Evolutionary conservation across 2,888 invertebrate species (phyloP).

Genomic region (Myopa testacea): DNA sequence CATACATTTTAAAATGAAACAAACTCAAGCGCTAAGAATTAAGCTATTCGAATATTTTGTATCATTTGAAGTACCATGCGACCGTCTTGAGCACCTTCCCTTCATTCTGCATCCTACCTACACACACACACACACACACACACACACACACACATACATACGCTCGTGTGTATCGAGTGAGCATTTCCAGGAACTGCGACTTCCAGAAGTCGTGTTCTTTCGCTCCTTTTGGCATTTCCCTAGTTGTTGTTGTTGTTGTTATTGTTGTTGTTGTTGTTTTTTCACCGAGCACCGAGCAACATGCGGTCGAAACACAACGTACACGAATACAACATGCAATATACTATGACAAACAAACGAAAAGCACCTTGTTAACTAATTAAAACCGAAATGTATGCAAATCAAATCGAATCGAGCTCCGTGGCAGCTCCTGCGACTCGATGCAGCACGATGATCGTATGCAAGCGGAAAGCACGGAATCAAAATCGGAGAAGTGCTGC

Average conservation of each 20-base stretch:
- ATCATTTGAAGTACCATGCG: too few species aligned
- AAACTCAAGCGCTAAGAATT: not conserved
- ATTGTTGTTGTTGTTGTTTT: conserved; percentile 26
- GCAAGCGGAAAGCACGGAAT: conserved; percentile 18
- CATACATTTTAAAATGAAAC: too few species aligned
- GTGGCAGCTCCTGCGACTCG: conserved; percentile 41
- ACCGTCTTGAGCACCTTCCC: too few species aligned
- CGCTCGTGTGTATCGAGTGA: conserved; percentile 40
- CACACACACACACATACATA: not conserved
- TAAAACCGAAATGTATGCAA: conserved; percentile 67
- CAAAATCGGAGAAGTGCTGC: conserved; percentile 16
- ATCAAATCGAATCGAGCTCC: conserved; percentile 55
- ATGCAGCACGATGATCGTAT: not conserved
- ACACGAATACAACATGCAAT: conserved; percentile 59
- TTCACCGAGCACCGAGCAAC: not conserved
- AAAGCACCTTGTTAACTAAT: conserved; percentile 66
- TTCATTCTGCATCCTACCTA: too few species aligned
- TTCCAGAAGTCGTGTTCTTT: conserved; percentile 61
- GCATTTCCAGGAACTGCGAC: conserved; percentile 60
- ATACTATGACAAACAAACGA: conserved; percentile 53
- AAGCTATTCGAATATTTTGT: not conserved
- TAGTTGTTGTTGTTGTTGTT: conserved; percentile 25
- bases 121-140: not conserved
- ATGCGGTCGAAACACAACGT: conserved; percentile 38
- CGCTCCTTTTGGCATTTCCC: conserved; percentile 47